phyloP scores from a whole-genome alignment of 2,113 vertebrate genomes.

The Proteles cristata region DNA sequence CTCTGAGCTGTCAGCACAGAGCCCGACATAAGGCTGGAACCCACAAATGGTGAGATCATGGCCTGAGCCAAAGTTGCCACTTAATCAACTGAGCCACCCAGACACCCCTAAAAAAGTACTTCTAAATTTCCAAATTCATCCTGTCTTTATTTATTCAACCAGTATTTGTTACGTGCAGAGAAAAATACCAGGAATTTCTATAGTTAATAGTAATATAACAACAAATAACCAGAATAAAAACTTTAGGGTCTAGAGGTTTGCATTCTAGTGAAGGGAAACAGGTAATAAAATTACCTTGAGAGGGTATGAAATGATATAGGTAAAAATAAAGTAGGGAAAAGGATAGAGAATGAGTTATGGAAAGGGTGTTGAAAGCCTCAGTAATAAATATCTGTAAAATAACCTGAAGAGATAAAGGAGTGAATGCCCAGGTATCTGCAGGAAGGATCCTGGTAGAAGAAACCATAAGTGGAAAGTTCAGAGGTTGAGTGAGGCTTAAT shows the following conservation, averaged over 20 bases:
- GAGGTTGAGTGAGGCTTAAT: not conserved
- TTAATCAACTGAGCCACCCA: not conserved
- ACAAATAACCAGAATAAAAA: slow-evolving; percentile 34
- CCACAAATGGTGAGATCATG: no score
- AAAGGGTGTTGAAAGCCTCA: not conserved
- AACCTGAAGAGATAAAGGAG: not conserved
- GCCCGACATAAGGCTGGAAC: no score
- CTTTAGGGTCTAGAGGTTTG: not conserved
- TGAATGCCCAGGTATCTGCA: not conserved
- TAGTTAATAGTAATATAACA: not conserved
- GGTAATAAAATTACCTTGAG: slow-evolving; percentile 34
- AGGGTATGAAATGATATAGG: slow-evolving; percentile 5
- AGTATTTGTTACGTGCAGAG: not conserved
- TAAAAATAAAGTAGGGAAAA: not conserved
- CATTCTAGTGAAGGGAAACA: not conserved
- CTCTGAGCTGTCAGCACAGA: no score
- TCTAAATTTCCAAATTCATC: slow-evolving; percentile 44
- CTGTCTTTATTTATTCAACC: not conserved
- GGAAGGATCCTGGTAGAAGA: not conserved
- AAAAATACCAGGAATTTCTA: not conserved
- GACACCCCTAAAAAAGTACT: not conserved
- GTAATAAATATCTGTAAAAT: slow-evolving; percentile 39
- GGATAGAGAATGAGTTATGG: not conserved
- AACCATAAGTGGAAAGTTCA: not conserved
- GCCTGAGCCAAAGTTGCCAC: not conserved